Evolutionary conservation across 2,888 invertebrate genomes (phyloP).

Genomic region (Oxytorus armatus): DNA sequence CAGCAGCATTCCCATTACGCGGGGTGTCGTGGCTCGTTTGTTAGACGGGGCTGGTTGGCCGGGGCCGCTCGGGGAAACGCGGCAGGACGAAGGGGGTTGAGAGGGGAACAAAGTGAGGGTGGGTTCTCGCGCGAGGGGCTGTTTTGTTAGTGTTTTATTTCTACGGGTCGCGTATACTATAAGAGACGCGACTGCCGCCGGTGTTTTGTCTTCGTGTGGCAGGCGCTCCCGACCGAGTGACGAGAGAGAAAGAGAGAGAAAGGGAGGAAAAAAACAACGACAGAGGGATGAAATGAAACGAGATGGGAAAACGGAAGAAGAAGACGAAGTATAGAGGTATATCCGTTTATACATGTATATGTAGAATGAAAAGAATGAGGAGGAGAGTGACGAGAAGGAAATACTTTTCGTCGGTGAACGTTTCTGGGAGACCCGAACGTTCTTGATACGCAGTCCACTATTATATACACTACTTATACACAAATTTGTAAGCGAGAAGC

Average conservation of each 20-base stretch:
- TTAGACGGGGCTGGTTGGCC: slow-evolving; percentile 76
- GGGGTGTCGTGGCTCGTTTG: slow-evolving; percentile 82
- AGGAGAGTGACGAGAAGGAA: slow-evolving; percentile 63
- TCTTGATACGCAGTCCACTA: slow-evolving; percentile 41
- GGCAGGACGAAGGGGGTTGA: slow-evolving; percentile 43
- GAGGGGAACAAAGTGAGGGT: slow-evolving; percentile 30
- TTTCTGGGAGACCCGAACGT: slow-evolving; percentile 51
- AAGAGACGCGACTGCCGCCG: slow-evolving; percentile 67
- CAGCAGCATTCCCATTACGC: slow-evolving; percentile 79
- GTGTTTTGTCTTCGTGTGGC: slow-evolving; percentile 75
- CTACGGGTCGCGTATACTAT: slow-evolving; percentile 67
- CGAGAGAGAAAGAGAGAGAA: slow-evolving; percentile 46
- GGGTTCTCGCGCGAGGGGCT: slow-evolving; percentile 69
- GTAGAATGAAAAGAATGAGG: slow-evolving; percentile 21
- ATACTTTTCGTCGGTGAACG: slow-evolving; percentile 65
- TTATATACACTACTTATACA: slow-evolving; percentile 1
- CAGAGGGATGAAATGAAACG: slow-evolving; percentile 52
- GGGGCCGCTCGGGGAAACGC: slow-evolving; percentile 64
- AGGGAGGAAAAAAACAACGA: slow-evolving; percentile 28
- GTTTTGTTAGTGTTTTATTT: slow-evolving; percentile 81
- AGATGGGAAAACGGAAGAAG: slow-evolving; percentile 61
- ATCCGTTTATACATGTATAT: not conserved
- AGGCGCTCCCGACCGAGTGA: slow-evolving; percentile 52
- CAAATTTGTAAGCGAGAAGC: slow-evolving; percentile 22
- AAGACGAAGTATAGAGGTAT: slow-evolving; percentile 49